These are phyloP conservation scores for Clarias pachynema DNA, from an alignment of 2,797 vertebrate species.

Conservation along the genomic window DNA sequence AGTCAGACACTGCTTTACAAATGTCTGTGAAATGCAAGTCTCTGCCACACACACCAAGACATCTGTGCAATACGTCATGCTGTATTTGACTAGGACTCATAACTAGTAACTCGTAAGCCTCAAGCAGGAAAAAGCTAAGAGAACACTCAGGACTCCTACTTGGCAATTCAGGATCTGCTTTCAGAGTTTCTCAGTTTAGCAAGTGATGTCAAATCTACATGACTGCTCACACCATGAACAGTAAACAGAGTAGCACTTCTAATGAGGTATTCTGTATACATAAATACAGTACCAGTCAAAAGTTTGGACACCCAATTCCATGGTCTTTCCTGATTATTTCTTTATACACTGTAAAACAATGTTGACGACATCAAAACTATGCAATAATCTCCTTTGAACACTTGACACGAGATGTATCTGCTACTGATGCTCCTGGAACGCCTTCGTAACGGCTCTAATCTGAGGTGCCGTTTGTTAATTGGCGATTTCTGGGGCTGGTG, in stretches of 20 bases:
- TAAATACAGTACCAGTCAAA: background rate
- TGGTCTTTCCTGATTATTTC: too few relatives aligned
- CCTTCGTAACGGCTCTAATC: too few relatives aligned
- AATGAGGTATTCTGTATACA: background rate
- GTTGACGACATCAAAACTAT: too few relatives aligned
- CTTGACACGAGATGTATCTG: too few relatives aligned
- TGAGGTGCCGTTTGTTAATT: too few relatives aligned
- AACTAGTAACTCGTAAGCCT: background rate
- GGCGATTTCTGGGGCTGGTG: too few relatives aligned
- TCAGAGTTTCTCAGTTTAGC: background rate
- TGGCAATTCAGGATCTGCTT: background rate
- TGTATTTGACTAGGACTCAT: background rate
- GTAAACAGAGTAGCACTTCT: background rate
- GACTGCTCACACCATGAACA: background rate
- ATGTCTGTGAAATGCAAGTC: background rate
- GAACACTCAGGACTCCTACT: background rate
- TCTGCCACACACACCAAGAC: background rate
- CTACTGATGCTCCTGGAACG: too few relatives aligned
- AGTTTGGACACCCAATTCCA: too few relatives aligned
- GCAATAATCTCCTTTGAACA: too few relatives aligned
- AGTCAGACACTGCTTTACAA: background rate
- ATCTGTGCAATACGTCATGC: background rate
- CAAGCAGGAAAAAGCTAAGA: background rate
- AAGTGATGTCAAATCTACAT: background rate
- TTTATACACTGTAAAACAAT: too few relatives aligned